phyloP scores from a whole-genome alignment of 2,888 invertebrate genomes.

The Macaria liturata region DNA sequence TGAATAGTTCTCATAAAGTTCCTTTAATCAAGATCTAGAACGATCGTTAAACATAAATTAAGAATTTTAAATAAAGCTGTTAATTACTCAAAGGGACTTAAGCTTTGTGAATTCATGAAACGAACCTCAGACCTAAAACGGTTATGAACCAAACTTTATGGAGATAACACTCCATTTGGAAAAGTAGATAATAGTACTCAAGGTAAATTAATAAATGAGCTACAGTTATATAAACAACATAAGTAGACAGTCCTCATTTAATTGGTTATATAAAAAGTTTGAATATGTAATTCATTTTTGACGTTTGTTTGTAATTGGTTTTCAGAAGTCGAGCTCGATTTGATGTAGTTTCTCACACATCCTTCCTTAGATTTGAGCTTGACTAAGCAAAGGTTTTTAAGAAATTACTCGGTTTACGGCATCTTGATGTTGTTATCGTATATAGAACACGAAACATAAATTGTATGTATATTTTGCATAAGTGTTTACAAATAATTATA shows the following conservation, averaged over 20 bases:
- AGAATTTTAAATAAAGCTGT: constrained; percentile 28
- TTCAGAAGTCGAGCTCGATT: too few species aligned
- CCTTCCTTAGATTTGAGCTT: too few species aligned
- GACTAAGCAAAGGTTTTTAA: too few species aligned
- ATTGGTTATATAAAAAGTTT: too few species aligned
- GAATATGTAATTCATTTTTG: too few species aligned
- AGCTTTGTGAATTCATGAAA: constrained; percentile 28
- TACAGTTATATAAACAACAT: neutral
- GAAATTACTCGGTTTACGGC: too few species aligned
- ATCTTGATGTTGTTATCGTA: too few species aligned
- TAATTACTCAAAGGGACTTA: constrained; percentile 29
- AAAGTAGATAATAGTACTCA: constrained; percentile 13
- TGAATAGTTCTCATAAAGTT: constrained; percentile 18
- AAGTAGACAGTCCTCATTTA: neutral
- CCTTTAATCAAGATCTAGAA: constrained; percentile 23
- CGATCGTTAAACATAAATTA: constrained; percentile 27
- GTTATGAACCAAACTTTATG: constrained; percentile 16
- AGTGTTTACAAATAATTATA: too few species aligned
- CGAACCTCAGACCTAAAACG: constrained; percentile 20
- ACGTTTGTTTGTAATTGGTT: too few species aligned
- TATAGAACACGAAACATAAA: too few species aligned
- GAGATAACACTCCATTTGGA: constrained; percentile 23
- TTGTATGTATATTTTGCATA: too few species aligned
- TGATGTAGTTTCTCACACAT: too few species aligned
- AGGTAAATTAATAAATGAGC: constrained; percentile 17